Conservation (phyloP, 1,140 invertebrate genomes). For the Asobara japonica region DNA sequence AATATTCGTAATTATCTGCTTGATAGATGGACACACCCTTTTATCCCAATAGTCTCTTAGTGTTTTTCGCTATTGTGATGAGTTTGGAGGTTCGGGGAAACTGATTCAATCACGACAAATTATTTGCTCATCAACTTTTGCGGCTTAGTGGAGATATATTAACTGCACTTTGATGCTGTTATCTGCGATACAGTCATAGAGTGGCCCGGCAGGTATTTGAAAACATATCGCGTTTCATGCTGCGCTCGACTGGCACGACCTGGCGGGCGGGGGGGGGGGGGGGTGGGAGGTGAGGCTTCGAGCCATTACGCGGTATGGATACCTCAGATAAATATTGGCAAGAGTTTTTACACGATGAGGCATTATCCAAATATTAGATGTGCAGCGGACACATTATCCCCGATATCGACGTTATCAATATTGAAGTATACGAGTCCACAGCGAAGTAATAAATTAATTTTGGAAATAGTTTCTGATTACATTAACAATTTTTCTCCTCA, state of each 20-base stretch:
- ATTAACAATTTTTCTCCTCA: too few relatives aligned
- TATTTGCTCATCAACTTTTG: neutral
- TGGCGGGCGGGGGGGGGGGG: neutral
- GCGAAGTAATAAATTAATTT: too few relatives aligned
- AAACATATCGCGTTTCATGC: conserved; percentile 16
- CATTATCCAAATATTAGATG: neutral
- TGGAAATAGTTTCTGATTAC: too few relatives aligned
- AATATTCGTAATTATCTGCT: too few relatives aligned
- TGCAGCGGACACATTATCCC: neutral
- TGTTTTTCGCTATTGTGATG: too few relatives aligned
- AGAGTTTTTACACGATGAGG: neutral
- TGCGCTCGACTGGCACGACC: neutral
- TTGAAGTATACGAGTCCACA: too few relatives aligned
- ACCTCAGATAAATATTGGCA: conserved; percentile 8
- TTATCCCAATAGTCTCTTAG: too few relatives aligned
- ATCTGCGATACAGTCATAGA: neutral
- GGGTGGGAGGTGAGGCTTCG: conserved; percentile 10
- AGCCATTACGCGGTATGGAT: conserved; percentile 10
- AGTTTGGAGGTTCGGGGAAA: too few relatives aligned
- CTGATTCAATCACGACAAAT: too few relatives aligned
- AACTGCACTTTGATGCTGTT: neutral
- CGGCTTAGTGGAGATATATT: neutral
- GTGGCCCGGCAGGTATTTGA: conserved; percentile 7
- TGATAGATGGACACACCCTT: too few relatives aligned
- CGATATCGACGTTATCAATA: too few relatives aligned